Percentiles rank a stretch among this genome's conserved stretches.
Evolutionary conservation across 2,797 vertebrate genomes (phyloP).

Genomic region (Peromyscus nudipes): DNA sequence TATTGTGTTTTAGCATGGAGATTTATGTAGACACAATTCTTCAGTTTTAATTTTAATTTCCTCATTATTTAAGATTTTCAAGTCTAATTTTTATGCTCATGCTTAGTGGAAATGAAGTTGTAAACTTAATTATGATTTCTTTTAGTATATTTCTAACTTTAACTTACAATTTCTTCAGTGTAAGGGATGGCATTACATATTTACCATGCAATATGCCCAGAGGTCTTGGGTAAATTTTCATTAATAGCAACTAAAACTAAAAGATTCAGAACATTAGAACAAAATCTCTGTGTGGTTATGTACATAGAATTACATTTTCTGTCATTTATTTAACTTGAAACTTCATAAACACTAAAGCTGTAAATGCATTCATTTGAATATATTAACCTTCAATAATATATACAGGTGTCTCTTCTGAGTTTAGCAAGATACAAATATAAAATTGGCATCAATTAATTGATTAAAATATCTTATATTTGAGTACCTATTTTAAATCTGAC

Average conservation of each 20-base stretch:
- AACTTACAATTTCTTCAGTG: not conserved
- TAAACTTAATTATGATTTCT: not conserved
- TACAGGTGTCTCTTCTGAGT: slow-evolving; percentile 67
- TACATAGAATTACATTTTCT: not conserved
- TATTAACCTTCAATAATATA: slow-evolving; percentile 76
- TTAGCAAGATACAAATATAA: slow-evolving; percentile 67
- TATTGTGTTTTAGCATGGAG: not conserved
- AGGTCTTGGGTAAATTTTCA: not conserved
- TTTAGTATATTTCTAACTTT: not conserved
- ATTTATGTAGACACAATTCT: not conserved
- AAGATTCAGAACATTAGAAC: not conserved
- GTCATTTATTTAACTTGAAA: slow-evolving; percentile 5
- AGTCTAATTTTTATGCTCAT: not conserved
- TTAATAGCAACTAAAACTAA: not conserved
- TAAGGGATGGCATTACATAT: not conserved
- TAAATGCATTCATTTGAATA: slow-evolving; percentile 71
- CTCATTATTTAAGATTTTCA: not conserved
- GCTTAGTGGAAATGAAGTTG: not conserved
- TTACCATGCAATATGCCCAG: not conserved
- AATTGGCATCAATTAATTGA: slow-evolving; percentile 71
- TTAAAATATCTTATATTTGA: slow-evolving; percentile 70
- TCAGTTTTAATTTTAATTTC: not conserved
- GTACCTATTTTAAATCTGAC: slow-evolving; percentile 72
- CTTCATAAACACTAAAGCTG: slow-evolving; percentile 69
- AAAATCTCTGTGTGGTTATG: not conserved